phyloP scores from a whole-genome alignment of 2,888 invertebrate species.

The Tinea pellionella region DNA sequence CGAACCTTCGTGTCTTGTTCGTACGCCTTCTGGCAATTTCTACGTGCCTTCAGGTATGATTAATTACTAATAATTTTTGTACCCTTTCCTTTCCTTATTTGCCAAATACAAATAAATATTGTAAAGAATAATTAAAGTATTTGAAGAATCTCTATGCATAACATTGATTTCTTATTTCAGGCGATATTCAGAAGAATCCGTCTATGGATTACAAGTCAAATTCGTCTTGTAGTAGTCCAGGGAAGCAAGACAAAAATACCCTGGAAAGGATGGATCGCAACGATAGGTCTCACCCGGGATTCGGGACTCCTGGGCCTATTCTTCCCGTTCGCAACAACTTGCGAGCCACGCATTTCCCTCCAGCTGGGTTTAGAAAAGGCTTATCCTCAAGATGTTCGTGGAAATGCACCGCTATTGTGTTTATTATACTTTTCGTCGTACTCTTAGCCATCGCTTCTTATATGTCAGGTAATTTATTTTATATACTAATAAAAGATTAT shows the following conservation, averaged over 20 bases:
- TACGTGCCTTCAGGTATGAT: conserved; percentile 85
- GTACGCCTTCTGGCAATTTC: conserved; percentile 92
- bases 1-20: conserved; percentile 90
- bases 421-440: conserved; percentile 85
- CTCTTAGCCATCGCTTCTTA: conserved; percentile 86
- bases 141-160: too few species aligned
- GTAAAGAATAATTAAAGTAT: too few species aligned
- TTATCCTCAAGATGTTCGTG: conserved; percentile 89
- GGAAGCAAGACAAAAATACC: conserved; percentile 68
- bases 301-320: conserved; percentile 78
- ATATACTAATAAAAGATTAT: too few species aligned
- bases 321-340: conserved; percentile 81
- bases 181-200: conserved; percentile 87
- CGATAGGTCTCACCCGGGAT: conserved; percentile 73
- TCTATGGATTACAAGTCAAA: conserved; percentile 90
- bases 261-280: conserved; percentile 65
- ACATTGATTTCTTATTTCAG: conserved; percentile 58
- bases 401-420: conserved; percentile 91
- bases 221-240: conserved; percentile 89
- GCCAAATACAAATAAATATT: not conserved
- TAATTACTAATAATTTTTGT: not conserved
- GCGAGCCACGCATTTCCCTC: conserved; percentile 79
- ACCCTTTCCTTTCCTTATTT: not conserved
- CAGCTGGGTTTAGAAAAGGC: conserved; percentile 81
- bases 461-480: conserved; percentile 77